Conservation (phyloP, 2,113 vertebrate species). For the Thamnaconus septentrionalis region DNA sequence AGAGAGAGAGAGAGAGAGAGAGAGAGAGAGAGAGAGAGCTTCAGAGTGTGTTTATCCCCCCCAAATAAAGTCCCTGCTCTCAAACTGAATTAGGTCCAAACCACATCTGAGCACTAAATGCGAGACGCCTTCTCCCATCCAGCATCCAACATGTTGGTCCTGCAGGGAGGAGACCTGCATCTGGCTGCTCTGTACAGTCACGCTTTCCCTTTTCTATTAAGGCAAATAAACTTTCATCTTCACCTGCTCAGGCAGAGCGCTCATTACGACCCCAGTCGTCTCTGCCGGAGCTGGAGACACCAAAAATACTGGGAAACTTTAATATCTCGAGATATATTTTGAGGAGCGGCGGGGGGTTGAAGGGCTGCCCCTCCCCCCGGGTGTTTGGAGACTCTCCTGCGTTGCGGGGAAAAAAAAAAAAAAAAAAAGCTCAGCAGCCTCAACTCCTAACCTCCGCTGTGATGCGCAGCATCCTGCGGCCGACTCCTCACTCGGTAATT, state of each 20-base stretch:
- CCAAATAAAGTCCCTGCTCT: conserved; percentile 30
- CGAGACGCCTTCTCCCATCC: neutral
- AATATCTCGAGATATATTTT: conserved; percentile 35
- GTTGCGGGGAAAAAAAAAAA: no score
- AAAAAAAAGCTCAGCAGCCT: no score
- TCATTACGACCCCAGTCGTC: conserved; percentile 9
- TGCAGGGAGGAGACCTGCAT: neutral
- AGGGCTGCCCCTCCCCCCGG: conserved; percentile 4
- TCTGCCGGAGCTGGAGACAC: conserved; percentile 9
- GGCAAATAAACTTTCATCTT: neutral
- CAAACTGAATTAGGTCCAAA: conserved; percentile 3
- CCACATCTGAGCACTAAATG: conserved; percentile 17
- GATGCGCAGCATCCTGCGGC: conserved; percentile 19
- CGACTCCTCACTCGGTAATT: conserved; percentile 20
- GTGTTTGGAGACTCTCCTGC: no score
- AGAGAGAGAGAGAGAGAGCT: no score
- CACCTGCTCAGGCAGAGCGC: neutral
- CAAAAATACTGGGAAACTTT: conserved; percentile 11
- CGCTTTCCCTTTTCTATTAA: conserved; percentile 9
- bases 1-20: no score
- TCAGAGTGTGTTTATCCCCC: neutral
- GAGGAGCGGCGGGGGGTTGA: conserved; percentile 17
- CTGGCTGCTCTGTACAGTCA: neutral
- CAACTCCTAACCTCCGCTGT: neutral
- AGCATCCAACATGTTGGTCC: conserved; percentile 15